Evolutionary conservation across 2,113 vertebrate species (phyloP), one percentile per base, ranked within the genome.

Genomic region (Tragelaphus scriptus): DNA sequence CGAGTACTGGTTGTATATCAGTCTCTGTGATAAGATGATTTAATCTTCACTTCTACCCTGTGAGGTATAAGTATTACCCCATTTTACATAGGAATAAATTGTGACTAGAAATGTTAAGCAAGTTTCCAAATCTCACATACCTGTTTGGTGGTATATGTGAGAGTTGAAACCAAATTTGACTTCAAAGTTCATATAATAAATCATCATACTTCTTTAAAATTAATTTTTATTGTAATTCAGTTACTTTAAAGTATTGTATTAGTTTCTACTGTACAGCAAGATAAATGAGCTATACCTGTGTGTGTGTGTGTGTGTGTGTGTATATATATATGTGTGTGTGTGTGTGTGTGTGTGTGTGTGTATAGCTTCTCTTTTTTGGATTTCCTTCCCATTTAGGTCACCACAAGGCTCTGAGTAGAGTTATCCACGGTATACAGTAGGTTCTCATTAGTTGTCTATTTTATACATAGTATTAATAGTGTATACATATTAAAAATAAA

Each of bases 271-370:
- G 21, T 75, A 40, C 5, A 75, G 68, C 10, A 75, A 75, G 68
- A 75, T 23, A 19, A 40, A 75, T 75, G 68, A 40, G 36, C n/a
- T 40, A 40, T 40, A 40, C 17, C 17, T 75, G 68, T 75, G 5
- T 71, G 40, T 23, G 23, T 71, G 36, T 19, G 2, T 65, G 0
- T n/a, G n/a, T n/a, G n/a, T n/a, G 0, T 30, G 1, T 61, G 11
- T 59, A 5, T 28, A 25, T 10, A 47, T 47, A 47, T 47, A 47
- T 47, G 8, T 23, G 12, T 71, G 23, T 19, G 2, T 65, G 0
- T n/a, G 0, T 30, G 0, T 61, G 11, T 26, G 3, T 58, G 3
- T 26, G 1, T 28, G 11, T 61, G 2, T 63, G 1, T 63, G 1
- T 30, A 32, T 71, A 40, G 19, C 68, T 19, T 71, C 10, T 71